Base-by-base conservation (phyloP, 2,888 invertebrate species). In the Chloroclysta siterata region DNA sequence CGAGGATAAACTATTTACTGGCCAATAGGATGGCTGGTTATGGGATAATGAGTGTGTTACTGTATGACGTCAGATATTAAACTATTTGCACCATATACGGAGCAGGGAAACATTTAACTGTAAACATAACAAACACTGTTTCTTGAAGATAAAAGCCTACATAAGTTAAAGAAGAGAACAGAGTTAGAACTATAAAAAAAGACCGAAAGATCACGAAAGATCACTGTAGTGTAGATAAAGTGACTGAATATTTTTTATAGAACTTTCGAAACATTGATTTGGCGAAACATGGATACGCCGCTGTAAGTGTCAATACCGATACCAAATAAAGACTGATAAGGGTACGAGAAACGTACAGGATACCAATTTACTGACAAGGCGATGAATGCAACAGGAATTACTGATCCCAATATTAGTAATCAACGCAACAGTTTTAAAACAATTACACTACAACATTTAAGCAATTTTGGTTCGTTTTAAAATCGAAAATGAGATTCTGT, bases 1-100 rank as follows among this genome's bases (percentile, higher is more conserved):
- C 63, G 66, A 70, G 65, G 67, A 65, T 70, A 47, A 71, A 71
- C 71, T 65, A 69, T 60, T 63, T 46, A 54, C 53, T 52, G 48
- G 54, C 52, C 54, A 53, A 58, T 63, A 51, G 41, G 56, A 22
- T 33, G 14, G 51, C 36, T 48, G 47, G 52, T 50, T 58, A 60
- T 42, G 44, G 46, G 46, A 42, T 44, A 55, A 55, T 44, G 54
- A 42, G 28, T 36, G 53, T 44, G 14, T 56, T 44, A 33, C 51
- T 51, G 36, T n/a, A 13, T 58, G 63, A 63, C 57, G 63, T 58
- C 42, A 58, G 33, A 44, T 29, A 46, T 56, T 57, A 42, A 52
- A 41, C 36, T 51, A 55, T 59, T 60, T 52, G 42, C 42, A n/a
- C 59, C 44, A 17, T 58, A 41, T 59, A 63, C n/a, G 46, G 51